Percentiles rank a stretch among this genome's conserved stretches.
Conservation (phyloP, 2,113 vertebrate species). For the Chamaea fasciata region DNA sequence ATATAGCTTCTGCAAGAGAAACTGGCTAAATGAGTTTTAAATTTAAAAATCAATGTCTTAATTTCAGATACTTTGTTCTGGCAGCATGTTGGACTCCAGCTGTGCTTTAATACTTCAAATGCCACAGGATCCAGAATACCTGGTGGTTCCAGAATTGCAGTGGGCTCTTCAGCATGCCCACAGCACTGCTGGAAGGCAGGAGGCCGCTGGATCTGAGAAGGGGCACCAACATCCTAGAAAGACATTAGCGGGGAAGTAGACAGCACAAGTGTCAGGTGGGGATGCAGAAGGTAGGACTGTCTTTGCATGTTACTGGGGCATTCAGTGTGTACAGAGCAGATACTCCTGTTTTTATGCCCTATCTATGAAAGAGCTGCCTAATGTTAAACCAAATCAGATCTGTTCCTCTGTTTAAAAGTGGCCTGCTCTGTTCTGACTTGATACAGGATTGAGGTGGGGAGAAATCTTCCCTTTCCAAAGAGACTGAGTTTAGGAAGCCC, state of each 20-base stretch:
- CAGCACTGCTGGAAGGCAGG: background rate
- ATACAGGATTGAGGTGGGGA: background rate
- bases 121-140: background rate
- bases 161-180: background rate
- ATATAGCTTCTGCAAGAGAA: background rate
- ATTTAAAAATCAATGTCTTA: conserved; percentile 8
- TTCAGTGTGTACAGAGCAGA: background rate
- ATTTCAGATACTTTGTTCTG: conserved; percentile 4
- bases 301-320: fast-evolving
- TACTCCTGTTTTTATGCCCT: background rate
- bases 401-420: background rate
- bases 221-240: background rate
- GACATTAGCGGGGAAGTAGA: background rate
- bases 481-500: background rate
- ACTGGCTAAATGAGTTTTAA: background rate
- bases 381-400: background rate
- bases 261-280: background rate
- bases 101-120: background rate
- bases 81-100: background rate
- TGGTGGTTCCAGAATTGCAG: background rate
- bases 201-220: background rate
- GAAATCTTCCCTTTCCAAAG: background rate
- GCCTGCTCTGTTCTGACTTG: background rate
- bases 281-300: background rate
- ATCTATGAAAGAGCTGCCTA: background rate